phyloP scores from a whole-genome alignment of 2,113 vertebrate species.

The Corapipo altera region DNA sequence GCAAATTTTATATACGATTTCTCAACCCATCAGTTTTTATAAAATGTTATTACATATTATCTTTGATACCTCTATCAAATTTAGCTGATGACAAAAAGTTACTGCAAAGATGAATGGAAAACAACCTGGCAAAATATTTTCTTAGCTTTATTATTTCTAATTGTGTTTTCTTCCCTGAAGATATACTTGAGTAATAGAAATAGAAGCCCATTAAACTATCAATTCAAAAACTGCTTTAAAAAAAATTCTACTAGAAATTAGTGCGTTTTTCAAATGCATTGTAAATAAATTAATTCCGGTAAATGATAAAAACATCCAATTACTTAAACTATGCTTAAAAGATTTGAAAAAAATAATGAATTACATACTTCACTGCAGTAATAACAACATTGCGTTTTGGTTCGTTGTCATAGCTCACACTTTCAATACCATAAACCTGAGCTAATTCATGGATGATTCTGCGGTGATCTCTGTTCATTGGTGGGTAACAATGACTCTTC shows the following conservation, averaged over 20 bases:
- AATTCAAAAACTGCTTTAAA: neutral
- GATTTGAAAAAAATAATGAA: neutral
- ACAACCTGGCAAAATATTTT: neutral
- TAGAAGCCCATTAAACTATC: neutral
- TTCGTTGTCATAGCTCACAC: slow-evolving; percentile 95
- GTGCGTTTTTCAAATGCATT: neutral
- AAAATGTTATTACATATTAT: neutral
- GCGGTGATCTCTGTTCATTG: slow-evolving; percentile 96
- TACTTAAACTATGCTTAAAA: neutral
- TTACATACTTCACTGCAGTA: slow-evolving; percentile 87
- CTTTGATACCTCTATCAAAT: neutral
- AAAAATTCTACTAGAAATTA: neutral
- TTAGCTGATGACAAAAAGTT: neutral
- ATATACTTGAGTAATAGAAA: neutral
- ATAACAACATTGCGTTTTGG: slow-evolving; percentile 95
- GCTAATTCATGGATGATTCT: slow-evolving; percentile 94
- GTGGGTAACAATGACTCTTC: slow-evolving; percentile 91
- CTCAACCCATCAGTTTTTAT: neutral
- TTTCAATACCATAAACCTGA: slow-evolving; percentile 90
- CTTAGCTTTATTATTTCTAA: neutral
- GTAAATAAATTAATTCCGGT: neutral
- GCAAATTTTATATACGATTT: neutral
- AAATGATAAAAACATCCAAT: neutral
- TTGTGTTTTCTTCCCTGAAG: neutral
- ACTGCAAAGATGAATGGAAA: neutral